phyloP scores from a whole-genome alignment of 2,888 invertebrate species.

The Epistrophella euchroma region DNA sequence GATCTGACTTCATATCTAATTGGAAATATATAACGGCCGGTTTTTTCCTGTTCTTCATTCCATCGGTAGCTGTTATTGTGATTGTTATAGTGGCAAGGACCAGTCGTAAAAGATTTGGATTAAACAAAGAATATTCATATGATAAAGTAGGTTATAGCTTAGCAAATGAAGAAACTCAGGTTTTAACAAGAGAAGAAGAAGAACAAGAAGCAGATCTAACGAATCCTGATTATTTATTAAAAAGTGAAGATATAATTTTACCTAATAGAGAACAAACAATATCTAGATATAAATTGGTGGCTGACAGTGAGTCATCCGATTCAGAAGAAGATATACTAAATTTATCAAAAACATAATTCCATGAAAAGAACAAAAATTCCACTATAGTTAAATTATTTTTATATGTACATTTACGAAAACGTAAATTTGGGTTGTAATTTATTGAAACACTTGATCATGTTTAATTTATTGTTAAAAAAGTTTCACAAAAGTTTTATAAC shows the following conservation, averaged over 20 bases:
- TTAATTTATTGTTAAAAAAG: conserved; percentile 60
- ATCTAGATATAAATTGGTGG: conserved; percentile 33
- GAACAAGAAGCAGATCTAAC: conserved; percentile 25
- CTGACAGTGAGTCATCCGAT: conserved; percentile 54
- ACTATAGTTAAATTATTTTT: conserved; percentile 45
- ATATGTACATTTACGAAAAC: not conserved
- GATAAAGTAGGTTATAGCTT: conserved; percentile 79
- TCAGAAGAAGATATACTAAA: conserved; percentile 50
- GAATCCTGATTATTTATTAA: conserved; percentile 2
- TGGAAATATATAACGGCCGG: conserved; percentile 40
- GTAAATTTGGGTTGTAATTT: conserved; percentile 60
- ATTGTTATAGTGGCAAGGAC: conserved; percentile 51
- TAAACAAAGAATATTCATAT: conserved; percentile 77
- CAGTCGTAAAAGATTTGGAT: conserved; percentile 49
- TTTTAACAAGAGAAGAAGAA: conserved; percentile 53
- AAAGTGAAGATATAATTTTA: conserved; percentile 47
- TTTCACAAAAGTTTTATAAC: conserved; percentile 17
- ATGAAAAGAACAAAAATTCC: conserved; percentile 34
- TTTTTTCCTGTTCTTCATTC: conserved; percentile 77
- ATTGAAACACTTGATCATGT: conserved; percentile 53
- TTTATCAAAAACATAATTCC: conserved; percentile 30
- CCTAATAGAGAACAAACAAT: conserved; percentile 59
- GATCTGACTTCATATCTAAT: conserved; percentile 16
- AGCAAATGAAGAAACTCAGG: conserved; percentile 68
- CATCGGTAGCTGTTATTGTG: conserved; percentile 76